Conservation (phyloP, 2,113 vertebrate genomes). For the Neolamprologus ventralis region DNA sequence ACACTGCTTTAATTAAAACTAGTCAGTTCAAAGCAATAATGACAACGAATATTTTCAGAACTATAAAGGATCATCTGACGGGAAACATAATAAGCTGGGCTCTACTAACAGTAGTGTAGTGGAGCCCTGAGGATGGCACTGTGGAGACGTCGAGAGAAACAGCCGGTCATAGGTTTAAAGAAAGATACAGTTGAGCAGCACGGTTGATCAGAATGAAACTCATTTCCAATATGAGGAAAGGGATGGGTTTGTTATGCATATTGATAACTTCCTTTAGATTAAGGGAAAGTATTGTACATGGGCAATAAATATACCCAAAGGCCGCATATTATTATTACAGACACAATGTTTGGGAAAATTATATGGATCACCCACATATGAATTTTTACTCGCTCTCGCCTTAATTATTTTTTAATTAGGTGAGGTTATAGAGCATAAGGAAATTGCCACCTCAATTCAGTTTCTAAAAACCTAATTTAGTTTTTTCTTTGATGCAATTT, state of each 20-base stretch:
- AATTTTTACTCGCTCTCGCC: not conserved
- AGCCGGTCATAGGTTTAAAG: not conserved
- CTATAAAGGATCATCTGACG: not conserved
- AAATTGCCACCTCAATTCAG: not conserved
- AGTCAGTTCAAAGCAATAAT: not conserved
- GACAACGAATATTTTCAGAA: not conserved
- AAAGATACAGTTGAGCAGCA: slow-evolving; percentile 2
- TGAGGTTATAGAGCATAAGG: not conserved
- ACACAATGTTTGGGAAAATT: not conserved
- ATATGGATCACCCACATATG: not conserved
- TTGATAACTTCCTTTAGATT: slow-evolving; percentile 9
- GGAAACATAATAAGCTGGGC: not conserved
- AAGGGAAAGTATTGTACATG: not conserved
- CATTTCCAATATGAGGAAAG: not conserved
- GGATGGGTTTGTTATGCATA: slow-evolving; percentile 21
- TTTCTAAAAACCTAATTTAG: not conserved
- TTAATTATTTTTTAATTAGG: not conserved
- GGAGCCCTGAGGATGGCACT: slow-evolving; percentile 60
- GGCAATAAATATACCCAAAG: not conserved
- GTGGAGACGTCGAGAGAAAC: slow-evolving; percentile 46
- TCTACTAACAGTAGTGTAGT: not conserved
- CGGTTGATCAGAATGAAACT: slow-evolving; percentile 2
- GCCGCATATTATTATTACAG: not conserved
- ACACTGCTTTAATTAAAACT: not conserved
- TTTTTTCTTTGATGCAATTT: not conserved